Percentiles rank a stretch among this genome's conserved stretches.
Evolutionary conservation across 2,797 vertebrate genomes (phyloP).

Genomic region (Dermochelys coriacea): DNA sequence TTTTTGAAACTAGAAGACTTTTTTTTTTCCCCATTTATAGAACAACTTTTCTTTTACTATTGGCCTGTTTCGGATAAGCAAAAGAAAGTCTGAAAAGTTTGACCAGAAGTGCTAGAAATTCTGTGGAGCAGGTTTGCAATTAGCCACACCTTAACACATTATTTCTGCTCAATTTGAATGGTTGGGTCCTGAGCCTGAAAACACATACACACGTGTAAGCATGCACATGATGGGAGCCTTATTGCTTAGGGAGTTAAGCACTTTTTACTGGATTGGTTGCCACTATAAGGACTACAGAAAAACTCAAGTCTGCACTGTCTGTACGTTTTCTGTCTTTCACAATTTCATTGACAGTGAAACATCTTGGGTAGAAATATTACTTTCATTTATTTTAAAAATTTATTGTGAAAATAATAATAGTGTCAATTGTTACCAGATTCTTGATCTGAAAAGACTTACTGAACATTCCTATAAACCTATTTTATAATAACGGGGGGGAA

Average conservation of each 20-base stretch:
- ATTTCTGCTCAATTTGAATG: slow-evolving; percentile 24
- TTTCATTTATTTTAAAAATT: neutral
- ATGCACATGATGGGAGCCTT: neutral
- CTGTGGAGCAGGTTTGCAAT: neutral
- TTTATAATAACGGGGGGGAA: neutral
- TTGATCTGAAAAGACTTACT: neutral
- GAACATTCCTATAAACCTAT: neutral
- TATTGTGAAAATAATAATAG: neutral
- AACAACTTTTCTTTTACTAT: neutral
- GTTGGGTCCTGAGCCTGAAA: neutral
- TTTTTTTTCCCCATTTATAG: neutral
- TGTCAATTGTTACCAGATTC: neutral
- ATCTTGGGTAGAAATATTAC: neutral
- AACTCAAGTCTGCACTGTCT: neutral
- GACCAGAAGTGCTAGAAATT: neutral
- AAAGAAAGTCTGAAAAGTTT: neutral
- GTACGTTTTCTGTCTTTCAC: neutral
- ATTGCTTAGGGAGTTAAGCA: neutral
- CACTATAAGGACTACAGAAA: neutral
- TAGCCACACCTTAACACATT: neutral
- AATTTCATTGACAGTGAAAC: neutral
- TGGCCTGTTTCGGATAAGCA: neutral
- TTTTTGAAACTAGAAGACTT: neutral
- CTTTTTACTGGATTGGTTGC: neutral
- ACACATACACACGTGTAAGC: neutral